Percentiles rank a stretch among this genome's conserved stretches.
These are phyloP conservation scores for Pampusana beccarii DNA, from an alignment of 2,113 vertebrate genomes.

Conservation along the genomic window DNA sequence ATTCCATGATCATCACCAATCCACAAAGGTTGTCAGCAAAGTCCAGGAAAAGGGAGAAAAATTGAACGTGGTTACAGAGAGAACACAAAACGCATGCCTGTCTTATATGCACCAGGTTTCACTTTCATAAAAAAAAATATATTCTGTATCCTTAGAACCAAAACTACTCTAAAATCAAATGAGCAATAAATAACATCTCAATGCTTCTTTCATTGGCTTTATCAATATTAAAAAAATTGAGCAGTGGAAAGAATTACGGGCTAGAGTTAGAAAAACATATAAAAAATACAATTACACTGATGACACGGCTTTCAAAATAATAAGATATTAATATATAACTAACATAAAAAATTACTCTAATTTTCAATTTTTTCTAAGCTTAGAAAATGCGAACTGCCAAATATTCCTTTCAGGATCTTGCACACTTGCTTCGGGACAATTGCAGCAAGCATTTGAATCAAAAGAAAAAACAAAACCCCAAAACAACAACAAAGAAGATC, in stretches of 20 bases:
- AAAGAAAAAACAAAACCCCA: not conserved
- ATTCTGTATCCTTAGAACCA: not conserved
- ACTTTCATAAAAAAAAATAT: not conserved
- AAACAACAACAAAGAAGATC: not conserved
- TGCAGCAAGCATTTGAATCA: not conserved
- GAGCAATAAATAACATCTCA: not conserved
- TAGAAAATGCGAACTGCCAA: not conserved
- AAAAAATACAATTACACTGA: not conserved
- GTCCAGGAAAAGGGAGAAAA: not conserved
- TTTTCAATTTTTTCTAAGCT: not conserved
- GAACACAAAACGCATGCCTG: accelerated
- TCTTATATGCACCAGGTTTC: not conserved
- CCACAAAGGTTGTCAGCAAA: not conserved
- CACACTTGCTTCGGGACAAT: not conserved
- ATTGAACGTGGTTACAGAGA: not conserved
- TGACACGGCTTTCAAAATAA: not conserved
- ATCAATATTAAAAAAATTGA: not conserved
- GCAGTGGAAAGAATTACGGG: not conserved
- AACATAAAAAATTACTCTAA: not conserved
- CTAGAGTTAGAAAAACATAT: not conserved
- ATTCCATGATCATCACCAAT: not conserved
- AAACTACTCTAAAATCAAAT: not conserved
- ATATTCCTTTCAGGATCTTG: not conserved
- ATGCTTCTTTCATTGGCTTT: not conserved
- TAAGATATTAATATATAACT: not conserved